Evolutionary conservation across 2,113 vertebrate species (phyloP).

Genomic region (Indicator indicator): DNA sequence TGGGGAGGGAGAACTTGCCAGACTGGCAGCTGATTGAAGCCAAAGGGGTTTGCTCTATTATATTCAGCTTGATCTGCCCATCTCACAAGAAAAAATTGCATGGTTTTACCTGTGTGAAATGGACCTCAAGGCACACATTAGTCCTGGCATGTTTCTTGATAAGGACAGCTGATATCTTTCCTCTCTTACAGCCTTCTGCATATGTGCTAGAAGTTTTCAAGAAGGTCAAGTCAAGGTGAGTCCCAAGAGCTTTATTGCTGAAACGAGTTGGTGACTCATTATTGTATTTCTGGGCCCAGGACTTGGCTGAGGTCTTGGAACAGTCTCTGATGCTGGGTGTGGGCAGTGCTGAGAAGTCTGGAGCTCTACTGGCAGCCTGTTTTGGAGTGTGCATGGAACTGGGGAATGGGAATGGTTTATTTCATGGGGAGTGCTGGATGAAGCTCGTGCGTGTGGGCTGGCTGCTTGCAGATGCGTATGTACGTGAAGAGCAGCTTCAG

Average conservation of each 20-base stretch:
- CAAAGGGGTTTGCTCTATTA: not conserved
- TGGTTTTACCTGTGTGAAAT: not conserved
- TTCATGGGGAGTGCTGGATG: not conserved
- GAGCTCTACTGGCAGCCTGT: not conserved
- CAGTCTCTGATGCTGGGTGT: not conserved
- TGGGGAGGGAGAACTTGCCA: not conserved
- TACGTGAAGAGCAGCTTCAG: not conserved
- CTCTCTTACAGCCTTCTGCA: slow-evolving; percentile 80
- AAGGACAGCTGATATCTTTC: not conserved
- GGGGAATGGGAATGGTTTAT: not conserved
- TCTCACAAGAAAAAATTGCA: not conserved
- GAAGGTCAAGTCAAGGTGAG: slow-evolving; percentile 94
- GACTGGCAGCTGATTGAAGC: not conserved
- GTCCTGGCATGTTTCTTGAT: not conserved
- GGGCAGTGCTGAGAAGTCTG: not conserved
- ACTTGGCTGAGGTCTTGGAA: not conserved
- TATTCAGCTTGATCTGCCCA: not conserved
- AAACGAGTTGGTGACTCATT: not conserved
- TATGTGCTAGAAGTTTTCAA: slow-evolving; percentile 92
- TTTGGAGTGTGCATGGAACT: fast-evolving
- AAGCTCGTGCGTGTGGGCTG: not conserved
- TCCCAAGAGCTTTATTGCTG: not conserved
- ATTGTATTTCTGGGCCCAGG: not conserved
- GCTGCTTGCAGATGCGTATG: not conserved
- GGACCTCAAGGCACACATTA: not conserved